A percentile compares a stretch with the other conserved stretches of the same genome.
These are phyloP conservation scores for Athene cunicularia DNA, from an alignment of 2,113 vertebrate genomes.

Conservation along the genomic window DNA sequence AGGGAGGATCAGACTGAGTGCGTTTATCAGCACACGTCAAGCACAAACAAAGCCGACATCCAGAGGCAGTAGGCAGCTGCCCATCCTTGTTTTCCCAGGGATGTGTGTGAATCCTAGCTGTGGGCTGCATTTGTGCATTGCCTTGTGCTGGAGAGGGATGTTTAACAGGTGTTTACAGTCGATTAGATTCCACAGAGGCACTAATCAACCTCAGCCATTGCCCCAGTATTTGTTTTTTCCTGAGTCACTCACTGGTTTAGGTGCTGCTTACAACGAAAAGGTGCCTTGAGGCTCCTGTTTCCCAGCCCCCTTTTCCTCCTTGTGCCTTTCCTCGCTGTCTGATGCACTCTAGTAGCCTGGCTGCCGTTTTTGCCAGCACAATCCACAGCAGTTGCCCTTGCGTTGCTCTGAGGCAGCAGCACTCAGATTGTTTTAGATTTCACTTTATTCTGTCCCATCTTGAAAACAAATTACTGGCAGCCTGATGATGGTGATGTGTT, in stretches of 20 bases:
- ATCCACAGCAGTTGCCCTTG: accelerated
- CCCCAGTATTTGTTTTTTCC: background rate
- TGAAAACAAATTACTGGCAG: background rate
- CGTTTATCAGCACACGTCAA: background rate
- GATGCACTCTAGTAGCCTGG: accelerated
- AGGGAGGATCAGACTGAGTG: background rate
- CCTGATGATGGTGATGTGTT: no score
- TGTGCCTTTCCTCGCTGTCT: no score
- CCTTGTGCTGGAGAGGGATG: background rate
- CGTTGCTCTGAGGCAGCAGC: background rate
- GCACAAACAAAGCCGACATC: background rate
- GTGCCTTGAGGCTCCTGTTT: background rate
- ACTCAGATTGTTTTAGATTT: no score
- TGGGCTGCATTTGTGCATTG: background rate
- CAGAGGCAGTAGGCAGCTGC: background rate
- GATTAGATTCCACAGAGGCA: background rate
- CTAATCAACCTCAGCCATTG: background rate
- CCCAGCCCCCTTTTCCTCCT: background rate
- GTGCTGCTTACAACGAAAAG: background rate
- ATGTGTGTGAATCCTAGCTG: no score
- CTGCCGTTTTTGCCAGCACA: no score
- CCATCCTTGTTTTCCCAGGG: background rate
- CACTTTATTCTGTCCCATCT: background rate
- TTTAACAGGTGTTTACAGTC: background rate
- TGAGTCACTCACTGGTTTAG: background rate